Percentiles rank a stretch among this genome's conserved stretches.
Conservation (phyloP, 2,888 invertebrate species). For the Athalia rosae region DNA sequence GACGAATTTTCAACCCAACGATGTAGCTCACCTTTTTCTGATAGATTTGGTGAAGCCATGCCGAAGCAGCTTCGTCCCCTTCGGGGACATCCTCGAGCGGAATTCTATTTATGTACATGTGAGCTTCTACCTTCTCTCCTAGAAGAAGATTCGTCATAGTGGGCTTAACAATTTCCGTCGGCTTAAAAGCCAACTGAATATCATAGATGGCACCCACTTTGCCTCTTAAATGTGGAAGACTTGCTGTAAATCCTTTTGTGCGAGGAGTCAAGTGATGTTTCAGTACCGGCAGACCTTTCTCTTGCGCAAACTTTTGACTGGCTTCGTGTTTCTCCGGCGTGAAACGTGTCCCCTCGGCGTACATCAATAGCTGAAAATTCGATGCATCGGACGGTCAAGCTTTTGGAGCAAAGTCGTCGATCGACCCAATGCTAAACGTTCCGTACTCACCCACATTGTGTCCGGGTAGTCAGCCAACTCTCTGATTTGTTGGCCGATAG, state of each 20-base stretch:
- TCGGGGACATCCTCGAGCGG: slow-evolving; percentile 87
- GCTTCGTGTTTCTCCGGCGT: slow-evolving; percentile 90
- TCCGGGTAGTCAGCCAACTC: slow-evolving; percentile 92
- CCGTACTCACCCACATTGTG: slow-evolving; percentile 86
- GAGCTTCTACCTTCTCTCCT: slow-evolving; percentile 83
- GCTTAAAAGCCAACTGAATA: slow-evolving; percentile 84
- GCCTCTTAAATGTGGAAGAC: slow-evolving; percentile 86
- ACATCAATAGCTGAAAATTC: slow-evolving; percentile 82
- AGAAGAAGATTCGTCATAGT: slow-evolving; percentile 85
- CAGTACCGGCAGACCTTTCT: slow-evolving; percentile 88
- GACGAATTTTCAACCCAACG: not conserved
- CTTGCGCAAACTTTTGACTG: slow-evolving; percentile 89
- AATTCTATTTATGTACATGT: slow-evolving; percentile 87
- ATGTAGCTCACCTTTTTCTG: slow-evolving; percentile 82
- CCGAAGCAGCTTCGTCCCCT: slow-evolving; percentile 83
- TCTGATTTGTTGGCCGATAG: slow-evolving; percentile 86
- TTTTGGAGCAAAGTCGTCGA: not conserved
- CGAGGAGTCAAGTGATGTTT: slow-evolving; percentile 95
- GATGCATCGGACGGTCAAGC: not conserved
- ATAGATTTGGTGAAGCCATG: slow-evolving; percentile 89
- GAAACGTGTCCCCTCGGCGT: slow-evolving; percentile 95
- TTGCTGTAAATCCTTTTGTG: slow-evolving; percentile 94
- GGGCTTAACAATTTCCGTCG: slow-evolving; percentile 81
- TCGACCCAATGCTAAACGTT: not conserved
- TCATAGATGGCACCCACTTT: slow-evolving; percentile 91